phyloP scores from a whole-genome alignment of 2,888 invertebrate genomes.

The Zaprionus bogoriensis region DNA sequence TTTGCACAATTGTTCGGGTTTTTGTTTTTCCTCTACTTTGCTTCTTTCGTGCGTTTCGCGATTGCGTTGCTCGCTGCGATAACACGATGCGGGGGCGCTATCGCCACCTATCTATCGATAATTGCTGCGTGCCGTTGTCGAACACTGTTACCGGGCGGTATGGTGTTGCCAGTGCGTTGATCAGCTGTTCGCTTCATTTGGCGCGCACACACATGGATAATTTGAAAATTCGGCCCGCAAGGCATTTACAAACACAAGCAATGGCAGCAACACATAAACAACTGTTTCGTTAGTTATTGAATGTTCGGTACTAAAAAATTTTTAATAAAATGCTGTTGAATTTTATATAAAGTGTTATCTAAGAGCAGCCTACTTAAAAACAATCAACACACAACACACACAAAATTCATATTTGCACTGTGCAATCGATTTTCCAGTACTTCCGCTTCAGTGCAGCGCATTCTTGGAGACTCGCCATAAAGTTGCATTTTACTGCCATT shows the following conservation, averaged over 20 bases:
- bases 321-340: neutral
- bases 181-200: conserved; percentile 33
- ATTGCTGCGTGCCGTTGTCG: conserved; percentile 4
- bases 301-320: conserved; percentile 15
- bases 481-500: conserved; percentile 2
- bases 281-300: neutral
- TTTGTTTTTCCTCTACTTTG: conserved; percentile 49
- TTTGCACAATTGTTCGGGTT: conserved; percentile 56
- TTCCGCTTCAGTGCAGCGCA: conserved; percentile 7
- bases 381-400: neutral
- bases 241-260: neutral
- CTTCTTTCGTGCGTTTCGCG: conserved; percentile 21
- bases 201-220: conserved; percentile 22
- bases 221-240: conserved; percentile 7
- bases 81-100: neutral
- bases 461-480: conserved; percentile 44
- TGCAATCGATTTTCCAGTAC: neutral
- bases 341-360: neutral
- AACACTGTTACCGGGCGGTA: conserved; percentile 16
- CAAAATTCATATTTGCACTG: neutral
- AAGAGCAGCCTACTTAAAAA: conserved; percentile 28
- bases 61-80: too few relatives aligned
- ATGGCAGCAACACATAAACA: conserved; percentile 7
- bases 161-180: conserved; percentile 28
- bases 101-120: conserved; percentile 3